phyloP scores from a whole-genome alignment of 1,140 invertebrate species.

The Agraylea sexmaculata region DNA sequence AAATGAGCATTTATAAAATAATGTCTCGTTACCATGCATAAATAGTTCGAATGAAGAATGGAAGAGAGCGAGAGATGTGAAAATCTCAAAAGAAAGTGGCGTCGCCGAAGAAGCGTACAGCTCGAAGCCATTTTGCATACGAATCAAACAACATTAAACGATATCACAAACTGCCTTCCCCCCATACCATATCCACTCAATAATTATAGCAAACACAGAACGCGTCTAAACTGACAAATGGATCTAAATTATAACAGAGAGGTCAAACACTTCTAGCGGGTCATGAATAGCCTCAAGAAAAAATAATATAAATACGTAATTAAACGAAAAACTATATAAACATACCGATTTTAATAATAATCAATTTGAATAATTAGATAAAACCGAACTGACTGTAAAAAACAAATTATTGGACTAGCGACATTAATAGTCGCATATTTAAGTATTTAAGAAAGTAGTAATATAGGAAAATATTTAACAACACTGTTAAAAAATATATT shows the following conservation, averaged over 20 bases:
- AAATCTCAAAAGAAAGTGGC: too few relatives aligned
- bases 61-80: slow-evolving; percentile 2
- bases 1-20: not conserved
- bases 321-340: not conserved
- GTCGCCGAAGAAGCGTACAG: not conserved
- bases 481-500: not conserved
- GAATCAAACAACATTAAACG: slow-evolving; percentile 1
- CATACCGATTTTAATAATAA: too few relatives aligned
- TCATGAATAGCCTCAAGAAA: not conserved
- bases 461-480: too few relatives aligned
- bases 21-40: not conserved
- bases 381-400: too few relatives aligned
- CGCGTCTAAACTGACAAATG: not conserved
- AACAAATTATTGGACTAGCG: too few relatives aligned
- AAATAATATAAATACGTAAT: not conserved
- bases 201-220: slow-evolving; percentile 8
- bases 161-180: slow-evolving; percentile 10
- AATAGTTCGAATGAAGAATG: not conserved
- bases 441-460: too few relatives aligned
- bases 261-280: not conserved
- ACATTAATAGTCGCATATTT: too few relatives aligned
- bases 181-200: not conserved
- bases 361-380: too few relatives aligned
- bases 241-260: too few relatives aligned
- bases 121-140: slow-evolving; percentile 11